phyloP scores from a whole-genome alignment of 2,888 invertebrate species.

The Papilio elwesi region DNA sequence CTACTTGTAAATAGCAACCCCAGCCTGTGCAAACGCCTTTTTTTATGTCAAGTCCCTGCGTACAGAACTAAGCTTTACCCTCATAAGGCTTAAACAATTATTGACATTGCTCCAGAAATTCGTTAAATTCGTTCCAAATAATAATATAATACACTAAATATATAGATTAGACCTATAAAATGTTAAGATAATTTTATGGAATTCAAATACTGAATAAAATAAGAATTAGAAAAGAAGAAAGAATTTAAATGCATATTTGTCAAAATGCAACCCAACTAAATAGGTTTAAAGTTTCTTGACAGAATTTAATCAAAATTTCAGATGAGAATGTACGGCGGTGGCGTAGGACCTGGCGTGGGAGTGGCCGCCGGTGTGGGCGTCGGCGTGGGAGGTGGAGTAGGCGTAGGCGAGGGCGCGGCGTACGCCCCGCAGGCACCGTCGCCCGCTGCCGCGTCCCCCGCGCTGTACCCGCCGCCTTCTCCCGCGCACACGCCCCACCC shows the following conservation, averaged over 20 bases:
- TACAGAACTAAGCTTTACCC: too few species aligned
- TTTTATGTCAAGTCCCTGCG: neutral
- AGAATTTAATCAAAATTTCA: constrained; percentile 51
- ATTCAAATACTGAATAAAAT: too few species aligned
- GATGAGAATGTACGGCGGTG: constrained; percentile 86
- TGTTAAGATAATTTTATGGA: too few species aligned
- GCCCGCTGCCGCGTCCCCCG: constrained; percentile 76
- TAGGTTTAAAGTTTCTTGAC: neutral
- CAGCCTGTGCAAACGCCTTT: too few species aligned
- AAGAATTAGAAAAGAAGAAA: too few species aligned
- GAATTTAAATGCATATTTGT: too few species aligned
- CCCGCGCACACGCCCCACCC: constrained; percentile 79
- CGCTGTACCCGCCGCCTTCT: constrained; percentile 79
- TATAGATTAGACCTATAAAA: too few species aligned
- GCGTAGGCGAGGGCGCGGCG: constrained; percentile 57
- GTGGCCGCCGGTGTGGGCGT: constrained; percentile 59
- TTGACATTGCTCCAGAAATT: too few species aligned
- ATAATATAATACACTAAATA: too few species aligned
- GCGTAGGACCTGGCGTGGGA: constrained; percentile 58
- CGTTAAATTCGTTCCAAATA: too few species aligned
- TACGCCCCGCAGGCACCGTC: constrained; percentile 73
- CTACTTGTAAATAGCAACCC: neutral
- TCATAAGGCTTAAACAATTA: too few species aligned
- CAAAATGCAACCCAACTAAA: too few species aligned
- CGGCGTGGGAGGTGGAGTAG: constrained; percentile 55